Conservation (phyloP, 1,140 invertebrate genomes). For the Atta colombica region DNA sequence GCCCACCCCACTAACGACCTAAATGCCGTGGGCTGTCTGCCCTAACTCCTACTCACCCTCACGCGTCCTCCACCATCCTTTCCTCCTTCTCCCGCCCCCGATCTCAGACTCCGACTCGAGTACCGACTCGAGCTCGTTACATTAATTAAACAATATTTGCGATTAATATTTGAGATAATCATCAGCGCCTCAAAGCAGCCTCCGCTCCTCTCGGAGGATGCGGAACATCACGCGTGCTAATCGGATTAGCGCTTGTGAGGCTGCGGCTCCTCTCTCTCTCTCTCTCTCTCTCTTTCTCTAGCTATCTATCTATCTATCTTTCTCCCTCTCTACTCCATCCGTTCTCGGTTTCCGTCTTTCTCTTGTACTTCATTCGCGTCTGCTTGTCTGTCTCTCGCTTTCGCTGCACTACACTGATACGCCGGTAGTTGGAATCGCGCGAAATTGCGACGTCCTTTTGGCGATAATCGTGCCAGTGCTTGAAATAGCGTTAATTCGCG, state of each 20-base stretch:
- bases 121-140: slow-evolving; percentile 77
- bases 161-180: slow-evolving; percentile 86
- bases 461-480: slow-evolving; percentile 49
- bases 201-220: slow-evolving; percentile 68
- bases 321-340: slow-evolving; percentile 36
- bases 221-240: slow-evolving; percentile 73
- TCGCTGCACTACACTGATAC: slow-evolving; percentile 26
- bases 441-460: slow-evolving; percentile 62
- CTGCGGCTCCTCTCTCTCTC: slow-evolving; percentile 21
- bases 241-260: slow-evolving; percentile 73
- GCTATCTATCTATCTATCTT: slow-evolving; percentile 47
- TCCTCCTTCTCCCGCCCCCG: background rate
- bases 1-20: slow-evolving; percentile 54
- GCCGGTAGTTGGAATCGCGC: slow-evolving; percentile 56
- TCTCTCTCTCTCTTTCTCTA: slow-evolving; percentile 56
- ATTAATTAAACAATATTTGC: slow-evolving; percentile 86
- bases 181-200: slow-evolving; percentile 82
- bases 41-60: slow-evolving; percentile 61
- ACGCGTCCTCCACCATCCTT: slow-evolving; percentile 35
- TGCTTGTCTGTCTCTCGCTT: slow-evolving; percentile 32
- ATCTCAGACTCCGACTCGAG: slow-evolving; percentile 27
- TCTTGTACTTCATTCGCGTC: background rate
- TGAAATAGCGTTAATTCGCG: slow-evolving; percentile 63
- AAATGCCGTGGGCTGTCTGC: slow-evolving; percentile 59
- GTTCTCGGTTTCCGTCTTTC: slow-evolving; percentile 27